Conservation (phyloP, 2,888 invertebrate genomes). For the Drosophila peninsularis region DNA sequence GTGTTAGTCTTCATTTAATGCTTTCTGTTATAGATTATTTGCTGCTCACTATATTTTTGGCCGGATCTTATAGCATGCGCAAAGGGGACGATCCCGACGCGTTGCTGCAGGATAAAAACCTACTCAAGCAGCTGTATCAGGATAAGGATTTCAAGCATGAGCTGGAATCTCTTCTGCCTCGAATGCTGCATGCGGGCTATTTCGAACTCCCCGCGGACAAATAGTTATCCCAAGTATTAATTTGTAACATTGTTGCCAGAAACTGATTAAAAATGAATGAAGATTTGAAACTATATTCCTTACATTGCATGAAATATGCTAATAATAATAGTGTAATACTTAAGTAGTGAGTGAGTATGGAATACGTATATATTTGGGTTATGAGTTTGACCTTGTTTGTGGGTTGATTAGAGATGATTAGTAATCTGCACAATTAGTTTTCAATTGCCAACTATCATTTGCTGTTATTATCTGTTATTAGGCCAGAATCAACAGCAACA, state of each 20-base stretch:
- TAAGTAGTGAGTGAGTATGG: too few species aligned
- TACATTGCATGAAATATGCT: too few species aligned
- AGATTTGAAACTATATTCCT: background rate
- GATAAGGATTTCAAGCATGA: constrained; percentile 31
- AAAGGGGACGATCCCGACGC: constrained; percentile 11
- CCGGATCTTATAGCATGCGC: constrained; percentile 22
- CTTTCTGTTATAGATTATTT: constrained; percentile 35
- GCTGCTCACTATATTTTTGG: constrained; percentile 32
- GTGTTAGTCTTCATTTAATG: too few species aligned
- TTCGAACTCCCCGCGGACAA: constrained; percentile 43
- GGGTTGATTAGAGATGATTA: background rate
- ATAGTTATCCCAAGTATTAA: background rate
- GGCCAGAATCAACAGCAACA: background rate
- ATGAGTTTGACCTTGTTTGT: background rate
- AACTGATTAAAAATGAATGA: background rate
- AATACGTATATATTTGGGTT: too few species aligned
- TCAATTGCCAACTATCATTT: background rate
- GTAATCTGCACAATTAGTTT: background rate
- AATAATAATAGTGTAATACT: too few species aligned
- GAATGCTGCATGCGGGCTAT: constrained; percentile 60
- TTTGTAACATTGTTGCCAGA: background rate
- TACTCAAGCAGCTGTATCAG: background rate
- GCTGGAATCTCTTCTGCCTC: constrained; percentile 41
- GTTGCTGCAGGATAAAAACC: constrained; percentile 9
- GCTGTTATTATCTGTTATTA: background rate